Evolutionary conservation across 2,888 invertebrate genomes (phyloP).

Genomic region (Drosophila mettleri): DNA sequence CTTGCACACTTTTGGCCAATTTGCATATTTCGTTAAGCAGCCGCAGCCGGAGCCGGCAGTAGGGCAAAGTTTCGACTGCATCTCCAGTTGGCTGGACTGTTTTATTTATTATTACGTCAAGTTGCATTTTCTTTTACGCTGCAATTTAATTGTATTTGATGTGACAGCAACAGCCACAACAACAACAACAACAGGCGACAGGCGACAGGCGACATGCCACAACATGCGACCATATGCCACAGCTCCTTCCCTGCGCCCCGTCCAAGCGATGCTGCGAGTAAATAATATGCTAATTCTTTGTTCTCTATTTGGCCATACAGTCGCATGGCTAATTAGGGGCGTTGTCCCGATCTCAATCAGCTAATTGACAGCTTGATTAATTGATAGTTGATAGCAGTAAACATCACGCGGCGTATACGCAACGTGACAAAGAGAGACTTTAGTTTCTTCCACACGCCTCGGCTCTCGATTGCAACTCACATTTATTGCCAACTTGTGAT

Average conservation of each 20-base stretch:
- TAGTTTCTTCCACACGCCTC: neutral
- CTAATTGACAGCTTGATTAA: conserved; percentile 68
- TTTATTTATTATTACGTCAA: conserved; percentile 34
- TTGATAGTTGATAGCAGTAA: conserved; percentile 27
- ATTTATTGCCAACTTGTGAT: neutral
- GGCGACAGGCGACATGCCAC: too few relatives aligned
- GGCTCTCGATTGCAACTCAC: neutral
- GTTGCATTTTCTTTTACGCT: conserved; percentile 29
- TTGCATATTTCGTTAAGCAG: conserved; percentile 78
- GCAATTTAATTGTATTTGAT: conserved; percentile 34
- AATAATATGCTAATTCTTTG: conserved; percentile 49
- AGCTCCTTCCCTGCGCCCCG: neutral
- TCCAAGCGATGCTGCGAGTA: neutral
- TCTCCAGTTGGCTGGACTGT: conserved; percentile 4
- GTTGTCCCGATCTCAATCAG: conserved; percentile 22
- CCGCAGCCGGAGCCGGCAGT: conserved; percentile 21
- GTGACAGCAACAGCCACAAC: neutral
- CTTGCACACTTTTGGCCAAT: conserved; percentile 68
- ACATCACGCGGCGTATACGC: conserved; percentile 23
- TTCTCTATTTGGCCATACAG: conserved; percentile 8
- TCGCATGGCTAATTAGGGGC: conserved; percentile 1
- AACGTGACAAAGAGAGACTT: conserved; percentile 2
- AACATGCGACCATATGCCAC: neutral
- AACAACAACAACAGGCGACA: neutral
- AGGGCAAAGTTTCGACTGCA: conserved; percentile 8